phyloP scores from a whole-genome alignment of 2,113 vertebrate species.

The Catagonus wagneri region DNA sequence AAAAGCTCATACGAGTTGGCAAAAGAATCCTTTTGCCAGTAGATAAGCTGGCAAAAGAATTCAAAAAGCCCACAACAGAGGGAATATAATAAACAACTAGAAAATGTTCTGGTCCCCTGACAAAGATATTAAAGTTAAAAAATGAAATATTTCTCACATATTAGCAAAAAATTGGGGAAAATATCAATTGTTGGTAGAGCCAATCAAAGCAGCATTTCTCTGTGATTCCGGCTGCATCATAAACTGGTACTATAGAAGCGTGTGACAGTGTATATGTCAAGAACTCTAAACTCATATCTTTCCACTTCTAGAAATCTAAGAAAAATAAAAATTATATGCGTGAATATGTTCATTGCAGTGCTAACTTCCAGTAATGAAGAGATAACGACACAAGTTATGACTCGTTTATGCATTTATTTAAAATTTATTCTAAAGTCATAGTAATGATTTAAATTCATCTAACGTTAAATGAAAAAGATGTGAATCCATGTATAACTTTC shows the following conservation, averaged over 20 bases:
- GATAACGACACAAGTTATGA: neutral
- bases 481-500: neutral
- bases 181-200: neutral
- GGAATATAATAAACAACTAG: neutral
- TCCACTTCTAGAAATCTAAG: neutral
- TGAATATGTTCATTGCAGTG: neutral
- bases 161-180: neutral
- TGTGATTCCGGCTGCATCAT: neutral
- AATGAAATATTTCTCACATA: conserved; percentile 12
- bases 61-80: neutral
- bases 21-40: too few species aligned
- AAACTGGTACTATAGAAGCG: neutral
- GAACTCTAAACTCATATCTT: neutral
- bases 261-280: neutral
- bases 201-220: neutral
- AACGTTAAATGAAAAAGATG: neutral
- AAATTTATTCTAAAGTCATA: neutral
- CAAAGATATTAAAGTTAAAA: conserved; percentile 19
- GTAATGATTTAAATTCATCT: neutral
- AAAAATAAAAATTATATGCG: neutral
- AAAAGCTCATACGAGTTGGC: neutral
- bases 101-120: conserved; percentile 14
- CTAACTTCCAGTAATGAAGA: neutral
- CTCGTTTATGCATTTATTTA: neutral
- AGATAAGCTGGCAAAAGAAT: neutral